Evolutionary conservation across 2,113 vertebrate species (phyloP), one percentile per base, ranked within the genome.

Genomic region (Oncorhynchus tshawytscha): DNA sequence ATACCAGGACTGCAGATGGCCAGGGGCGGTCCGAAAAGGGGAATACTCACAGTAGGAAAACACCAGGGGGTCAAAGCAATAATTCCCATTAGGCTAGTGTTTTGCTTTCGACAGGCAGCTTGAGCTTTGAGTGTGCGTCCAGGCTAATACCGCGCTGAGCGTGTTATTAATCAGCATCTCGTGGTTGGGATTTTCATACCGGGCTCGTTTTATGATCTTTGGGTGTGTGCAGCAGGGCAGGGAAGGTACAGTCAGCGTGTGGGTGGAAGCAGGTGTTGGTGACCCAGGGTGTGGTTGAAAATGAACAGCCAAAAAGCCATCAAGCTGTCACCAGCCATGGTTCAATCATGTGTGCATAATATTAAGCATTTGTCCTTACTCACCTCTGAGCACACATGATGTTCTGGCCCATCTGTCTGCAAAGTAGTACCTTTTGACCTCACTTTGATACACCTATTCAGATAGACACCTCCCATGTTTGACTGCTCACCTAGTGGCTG

Each of bases 131-230:
- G 59, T 62, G 64, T 11, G 60, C 25, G 72, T 62, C 57, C 4
- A 15, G 5, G 60, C 34, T 45, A 27, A 70, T 71, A 76, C 48
- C 9, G 15, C 49, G 45, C 73, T 49, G 5, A 54, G 5, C 57
- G 62, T 70, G 25, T 77, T 59, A 66, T 45, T 77, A 71, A 80
- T 75, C 67, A 20, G 54, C 62, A 54, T 71, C 86, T 78, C 24
- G 60, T 83, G 84, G 9, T 82, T 27, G 2, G 70, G 79, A 76
- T 89, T 89, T 88, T 78, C 76, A 72, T 85, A 77, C 65, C 29
- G 39, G 39, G 16, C 12, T 62, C 9, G 39, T 45, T 45, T 66
- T 71, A 27, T 68, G 22, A 27, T 51, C 31, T 6, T 2, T 15
- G 5, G n/a, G 15, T 71, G 3, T 57, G 25, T 76, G 48, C 39